These are phyloP conservation scores for Phasia obesa DNA, from an alignment of 2,888 invertebrate genomes.

Conservation along the genomic window DNA sequence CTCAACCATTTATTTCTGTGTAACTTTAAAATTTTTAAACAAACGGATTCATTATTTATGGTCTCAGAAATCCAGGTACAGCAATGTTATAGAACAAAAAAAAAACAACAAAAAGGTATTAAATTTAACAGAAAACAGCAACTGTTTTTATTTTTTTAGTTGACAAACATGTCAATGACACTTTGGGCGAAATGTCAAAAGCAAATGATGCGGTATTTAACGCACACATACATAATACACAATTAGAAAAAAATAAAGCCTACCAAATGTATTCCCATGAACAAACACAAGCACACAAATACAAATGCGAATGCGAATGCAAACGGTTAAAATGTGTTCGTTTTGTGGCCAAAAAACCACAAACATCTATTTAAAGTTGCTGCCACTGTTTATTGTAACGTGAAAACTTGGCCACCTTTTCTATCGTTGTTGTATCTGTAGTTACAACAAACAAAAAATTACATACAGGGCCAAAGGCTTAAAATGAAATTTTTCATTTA, in stretches of 20 bases:
- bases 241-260: background rate
- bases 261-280: background rate
- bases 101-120: constrained; percentile 28
- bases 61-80: background rate
- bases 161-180: constrained; percentile 58
- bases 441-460: background rate
- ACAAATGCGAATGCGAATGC: background rate
- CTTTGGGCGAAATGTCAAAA: constrained; percentile 52
- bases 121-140: constrained; percentile 15
- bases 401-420: constrained; percentile 39
- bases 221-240: constrained; percentile 28
- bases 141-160: constrained; percentile 46
- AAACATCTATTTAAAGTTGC: constrained; percentile 32
- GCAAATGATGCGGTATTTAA: constrained; percentile 37
- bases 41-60: constrained; percentile 33
- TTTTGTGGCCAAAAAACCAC: constrained; percentile 40
- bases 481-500: background rate
- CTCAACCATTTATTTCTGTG: background rate
- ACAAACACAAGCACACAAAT: background rate
- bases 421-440: background rate
- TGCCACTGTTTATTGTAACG: constrained; percentile 27
- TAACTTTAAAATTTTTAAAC: constrained; percentile 8
- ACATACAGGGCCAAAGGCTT: background rate
- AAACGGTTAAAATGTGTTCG: constrained; percentile 19
- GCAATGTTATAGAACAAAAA: constrained; percentile 10